Evolutionary conservation across 1,140 invertebrate genomes (phyloP), one percentile per base, ranked within the genome.

Genomic region (Latrodectus geometricus): DNA sequence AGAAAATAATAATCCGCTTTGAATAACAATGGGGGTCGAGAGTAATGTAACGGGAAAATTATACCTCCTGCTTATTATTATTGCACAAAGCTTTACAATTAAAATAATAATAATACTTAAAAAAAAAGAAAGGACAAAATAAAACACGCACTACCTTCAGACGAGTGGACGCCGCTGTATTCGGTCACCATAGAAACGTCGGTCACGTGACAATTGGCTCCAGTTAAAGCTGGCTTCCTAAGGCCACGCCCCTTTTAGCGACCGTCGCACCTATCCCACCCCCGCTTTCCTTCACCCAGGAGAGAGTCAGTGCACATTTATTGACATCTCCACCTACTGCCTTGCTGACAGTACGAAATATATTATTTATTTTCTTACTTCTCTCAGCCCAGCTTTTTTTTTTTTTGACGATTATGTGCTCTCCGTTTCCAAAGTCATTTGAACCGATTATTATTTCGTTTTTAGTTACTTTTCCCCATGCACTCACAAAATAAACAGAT

Each of bases 11-110:
- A 66, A 52, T 80, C 73, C 56, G 74, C 75, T 72, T 72, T 86
- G 74, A 86, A 86, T 86, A 86, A 78, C 73, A 86, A 70, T 49
- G 74, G 65, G 68, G 76, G 20, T 76, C 75, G 68, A 86, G 68
- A 61, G 8, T 35, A n/a, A 56, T 35, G 52, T 77, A 86, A 86
- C 75, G 75, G 66, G 75, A 77, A 86, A 86, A 86, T 86, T 86
- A 86, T 86, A 77, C 82, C 50, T 52, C n/a, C 20, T 72, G 48
- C 83, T 86, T 86, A 78, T 78, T 77, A 86, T 86, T 86, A 86
- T 86, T 86, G 76, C 83, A 86, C 70, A 79, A 75, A 69, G 83
- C 74, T 84, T 49, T 14, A 20, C 48, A 52, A 76, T 75, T 61
- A 74, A 84, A 84, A 73, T 21, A 52, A 72, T 9, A 80, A n/a